Base-by-base conservation (phyloP, 2,888 invertebrate species). In the Agrenia bidenticulata region DNA sequence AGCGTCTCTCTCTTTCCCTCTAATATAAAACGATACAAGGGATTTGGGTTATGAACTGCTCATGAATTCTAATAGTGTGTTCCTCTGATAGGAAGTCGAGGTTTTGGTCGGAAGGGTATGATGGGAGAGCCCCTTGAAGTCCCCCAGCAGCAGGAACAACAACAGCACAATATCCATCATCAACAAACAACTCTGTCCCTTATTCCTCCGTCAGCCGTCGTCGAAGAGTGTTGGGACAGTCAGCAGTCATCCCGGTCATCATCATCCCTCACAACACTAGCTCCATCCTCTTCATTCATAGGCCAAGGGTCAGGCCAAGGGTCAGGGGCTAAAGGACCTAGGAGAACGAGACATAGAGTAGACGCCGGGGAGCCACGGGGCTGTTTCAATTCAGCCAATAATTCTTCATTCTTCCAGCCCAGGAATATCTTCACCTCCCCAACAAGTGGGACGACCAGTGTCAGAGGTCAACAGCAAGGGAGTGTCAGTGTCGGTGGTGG, bases 321-420 rank as follows among this genome's bases (percentile, higher is more conserved):
- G 45, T 45, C 45, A 17, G 56, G 19, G 15, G 37, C 19, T 4
- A 57, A 57, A 39, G 56, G 56, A 5, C 32, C 56, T 17, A 17
- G 56, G 9, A 37, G 56, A 21, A 57, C 56, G 19, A 15, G 56
- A 21, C 56, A 57, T 39, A 37, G 56, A 84, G 93, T 92, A 85
- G 92, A 93, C 90, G 93, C 92, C 85, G 92, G 93, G 80, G 92
- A 94, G 85, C 90, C 90, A 83, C 89, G 92, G 84, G 93, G 92
- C 86, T 90, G 90, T 83, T 93, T 93, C 85, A 90, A 89, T 60
- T 64, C 63, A 37, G 54, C 65, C 24, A 61, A 60, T 21, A 63
- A 79, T 87, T 87, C 79, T 87, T 88, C 79, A 87, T 50, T 51
- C 19, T 77, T 50, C 77, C 76, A 58, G 21, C 90, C 90, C 83